Base-by-base conservation (phyloP, 30 jellyfish, hydroid and myxozoan species). In the Pelagia noctiluca region DNA sequence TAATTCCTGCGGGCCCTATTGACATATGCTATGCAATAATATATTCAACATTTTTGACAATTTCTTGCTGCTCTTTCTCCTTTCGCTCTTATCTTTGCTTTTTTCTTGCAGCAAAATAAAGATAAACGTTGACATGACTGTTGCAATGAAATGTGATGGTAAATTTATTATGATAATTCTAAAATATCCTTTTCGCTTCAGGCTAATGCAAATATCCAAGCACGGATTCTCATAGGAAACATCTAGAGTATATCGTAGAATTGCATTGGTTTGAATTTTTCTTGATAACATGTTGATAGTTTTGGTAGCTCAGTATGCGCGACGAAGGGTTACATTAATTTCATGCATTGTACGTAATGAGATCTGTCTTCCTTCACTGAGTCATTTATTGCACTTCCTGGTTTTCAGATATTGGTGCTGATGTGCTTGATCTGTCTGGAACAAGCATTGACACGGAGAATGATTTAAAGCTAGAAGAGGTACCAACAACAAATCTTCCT, bases 341-440 rank as follows among this genome's bases (percentile, higher is more conserved):
- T 32, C 23, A 68, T 13, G 32, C 19, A 35, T 68, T 32, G 35
- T 34, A 4, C 32, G 13, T 61, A 61, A 8, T 13, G 13, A 47
- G 19, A 8, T 47, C 61, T 47, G 19, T 47, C 16, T 19, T 29
- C 3, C 25, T 4, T 53, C 1, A 2, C 18, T 53, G 69, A 19
- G 21, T 53, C 25, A 19, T 63, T 2, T 24, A 24, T 8, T 32
- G 33, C 62, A 18, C 47, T 25, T 18, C 19, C 5, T 28, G 30
- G 1, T 2, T 65, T 33, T 76, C 46, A 72, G 99, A 87, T 75
- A 82, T 93, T 80, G 99, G 99, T 0, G 99, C 99, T 34, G 99
- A 93, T 81, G 99, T 93, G 3, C 83, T 93, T 10, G 99, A 93
- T 65, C 91, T 93, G n/a, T 87, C 99, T 50, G 99, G 99, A 8